A percentile compares a stretch with the other conserved stretches of the same genome.
Conservation (phyloP, 1,140 invertebrate species). For the Ips nitidus region DNA sequence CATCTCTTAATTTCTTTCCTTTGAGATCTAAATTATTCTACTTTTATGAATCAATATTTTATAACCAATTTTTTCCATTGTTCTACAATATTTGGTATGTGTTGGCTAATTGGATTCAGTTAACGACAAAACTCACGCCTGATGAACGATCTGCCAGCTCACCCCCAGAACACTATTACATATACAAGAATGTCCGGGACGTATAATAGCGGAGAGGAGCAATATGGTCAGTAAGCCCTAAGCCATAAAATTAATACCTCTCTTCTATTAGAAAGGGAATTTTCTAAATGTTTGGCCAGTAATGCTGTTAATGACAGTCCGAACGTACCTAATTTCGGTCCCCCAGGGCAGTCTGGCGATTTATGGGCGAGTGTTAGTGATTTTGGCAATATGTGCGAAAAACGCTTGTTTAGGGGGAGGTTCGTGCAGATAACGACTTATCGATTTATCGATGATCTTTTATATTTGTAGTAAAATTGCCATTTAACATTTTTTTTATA, state of each 20-base stretch:
- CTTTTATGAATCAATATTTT: too few species aligned
- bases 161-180: too few species aligned
- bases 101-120: too few species aligned
- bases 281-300: constrained; percentile 25
- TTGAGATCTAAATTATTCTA: too few species aligned
- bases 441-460: too few species aligned
- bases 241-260: constrained; percentile 29
- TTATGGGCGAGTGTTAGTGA: constrained; percentile 17
- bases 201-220: constrained; percentile 13
- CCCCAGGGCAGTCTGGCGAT: neutral
- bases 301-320: constrained; percentile 27
- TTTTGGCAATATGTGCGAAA: constrained; percentile 15
- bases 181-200: neutral
- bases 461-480: too few species aligned
- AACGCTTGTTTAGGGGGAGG: constrained; percentile 4
- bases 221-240: constrained; percentile 19
- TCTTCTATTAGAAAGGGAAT: constrained; percentile 24
- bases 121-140: too few species aligned
- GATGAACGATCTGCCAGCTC: too few species aligned
- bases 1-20: too few species aligned
- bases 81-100: too few species aligned
- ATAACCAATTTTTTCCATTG: too few species aligned
- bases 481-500: too few species aligned
- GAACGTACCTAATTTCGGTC: constrained; percentile 23
- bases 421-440: neutral